Conservation (phyloP, 1,140 invertebrate genomes). For the Saccostrea echinata region DNA sequence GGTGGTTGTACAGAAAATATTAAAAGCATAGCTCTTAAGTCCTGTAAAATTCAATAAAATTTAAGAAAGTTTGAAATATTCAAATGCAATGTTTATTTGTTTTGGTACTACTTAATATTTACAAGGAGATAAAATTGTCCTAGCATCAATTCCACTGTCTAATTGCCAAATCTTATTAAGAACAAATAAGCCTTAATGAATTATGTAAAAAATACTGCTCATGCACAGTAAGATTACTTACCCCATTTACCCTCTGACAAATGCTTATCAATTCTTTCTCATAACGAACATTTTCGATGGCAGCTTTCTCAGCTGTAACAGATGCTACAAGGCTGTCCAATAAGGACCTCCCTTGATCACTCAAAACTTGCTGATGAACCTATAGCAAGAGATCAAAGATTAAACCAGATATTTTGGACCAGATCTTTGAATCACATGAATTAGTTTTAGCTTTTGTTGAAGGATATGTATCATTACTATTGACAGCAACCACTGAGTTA, state of each 20-base stretch:
- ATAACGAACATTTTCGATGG: conserved; percentile 71
- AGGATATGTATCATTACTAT: too few species aligned
- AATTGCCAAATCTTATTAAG: too few species aligned
- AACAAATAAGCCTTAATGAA: not conserved
- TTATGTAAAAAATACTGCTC: not conserved
- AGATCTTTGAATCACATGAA: too few species aligned
- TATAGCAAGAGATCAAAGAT: conserved; percentile 27
- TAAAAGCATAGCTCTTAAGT: conserved; percentile 78
- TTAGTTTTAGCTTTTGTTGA: too few species aligned
- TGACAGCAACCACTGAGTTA: too few species aligned
- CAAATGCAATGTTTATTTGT: too few species aligned
- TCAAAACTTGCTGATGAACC: conserved; percentile 79
- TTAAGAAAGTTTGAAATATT: too few species aligned
- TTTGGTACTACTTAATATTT: too few species aligned
- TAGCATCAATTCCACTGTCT: too few species aligned
- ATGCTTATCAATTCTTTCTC: conserved; percentile 75
- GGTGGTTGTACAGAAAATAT: conserved; percentile 77
- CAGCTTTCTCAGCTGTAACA: conserved; percentile 71
- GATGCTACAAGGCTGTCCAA: conserved; percentile 75
- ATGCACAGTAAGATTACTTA: conserved; percentile 61
- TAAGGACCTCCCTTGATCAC: conserved; percentile 77
- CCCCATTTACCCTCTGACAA: conserved; percentile 78
- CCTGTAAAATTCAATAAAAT: conserved; percentile 66
- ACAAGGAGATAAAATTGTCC: too few species aligned
- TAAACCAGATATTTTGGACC: not conserved